Evolutionary conservation across 1,140 invertebrate species (phyloP).

Genomic region (Teleogryllus occipitalis): DNA sequence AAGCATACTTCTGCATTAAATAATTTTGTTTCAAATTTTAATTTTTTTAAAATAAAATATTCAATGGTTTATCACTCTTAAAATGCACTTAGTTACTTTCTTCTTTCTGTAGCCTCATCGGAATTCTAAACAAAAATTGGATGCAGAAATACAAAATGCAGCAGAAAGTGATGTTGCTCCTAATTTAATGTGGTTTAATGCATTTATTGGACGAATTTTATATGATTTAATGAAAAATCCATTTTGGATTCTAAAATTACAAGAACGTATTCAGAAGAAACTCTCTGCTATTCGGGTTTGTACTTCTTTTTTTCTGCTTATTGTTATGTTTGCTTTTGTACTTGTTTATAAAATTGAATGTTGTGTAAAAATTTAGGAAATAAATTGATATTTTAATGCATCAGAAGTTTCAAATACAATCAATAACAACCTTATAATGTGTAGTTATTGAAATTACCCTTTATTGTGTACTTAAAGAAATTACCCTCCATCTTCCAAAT

Average conservation of each 20-base stretch:
- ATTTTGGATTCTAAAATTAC: conserved; percentile 51
- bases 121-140: conserved; percentile 10
- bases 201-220: conserved; percentile 61
- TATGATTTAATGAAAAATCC: conserved; percentile 66
- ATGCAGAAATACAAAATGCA: conserved; percentile 12
- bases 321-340: too few species aligned
- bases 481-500: background rate
- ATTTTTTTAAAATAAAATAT: too few species aligned
- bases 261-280: conserved; percentile 77
- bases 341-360: too few species aligned
- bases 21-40: too few species aligned
- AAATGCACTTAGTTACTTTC: background rate
- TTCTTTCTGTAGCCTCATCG: background rate
- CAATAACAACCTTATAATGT: background rate
- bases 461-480: background rate
- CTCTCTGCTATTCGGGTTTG: conserved; percentile 67
- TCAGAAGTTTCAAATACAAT: background rate
- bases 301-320: background rate
- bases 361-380: background rate
- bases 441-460: background rate
- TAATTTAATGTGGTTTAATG: conserved; percentile 59
- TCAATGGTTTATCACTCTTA: background rate
- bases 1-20: too few species aligned
- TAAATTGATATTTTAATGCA: background rate
- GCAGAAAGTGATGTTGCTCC: conserved; percentile 11